phyloP scores from a whole-genome alignment of 2,113 vertebrate species.

The Apodemus sylvaticus region DNA sequence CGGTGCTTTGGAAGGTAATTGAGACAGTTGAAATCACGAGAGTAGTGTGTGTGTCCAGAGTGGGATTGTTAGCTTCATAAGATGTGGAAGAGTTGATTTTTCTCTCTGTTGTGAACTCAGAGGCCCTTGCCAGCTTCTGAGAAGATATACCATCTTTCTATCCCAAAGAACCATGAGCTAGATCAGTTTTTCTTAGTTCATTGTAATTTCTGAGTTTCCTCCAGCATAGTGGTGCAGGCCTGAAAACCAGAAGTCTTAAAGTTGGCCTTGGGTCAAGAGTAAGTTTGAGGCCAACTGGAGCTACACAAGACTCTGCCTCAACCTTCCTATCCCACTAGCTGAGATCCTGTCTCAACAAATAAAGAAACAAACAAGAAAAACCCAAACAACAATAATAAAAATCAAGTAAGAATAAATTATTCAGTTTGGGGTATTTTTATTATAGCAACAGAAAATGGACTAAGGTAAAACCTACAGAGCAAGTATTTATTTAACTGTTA shows the following conservation, averaged over 20 bases:
- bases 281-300: not conserved
- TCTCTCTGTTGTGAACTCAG: not conserved
- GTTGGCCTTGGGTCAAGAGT: not conserved
- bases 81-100: not conserved
- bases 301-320: not conserved
- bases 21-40: not conserved
- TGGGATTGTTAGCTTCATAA: not conserved
- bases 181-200: not conserved
- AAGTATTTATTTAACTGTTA: too few relatives aligned
- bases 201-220: not conserved
- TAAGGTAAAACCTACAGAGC: not conserved
- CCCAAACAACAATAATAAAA: not conserved
- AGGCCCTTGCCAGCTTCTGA: not conserved
- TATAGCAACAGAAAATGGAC: not conserved
- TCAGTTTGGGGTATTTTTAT: not conserved
- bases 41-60: not conserved
- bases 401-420: not conserved
- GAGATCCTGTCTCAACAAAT: not conserved
- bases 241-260: not conserved
- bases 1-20: not conserved
- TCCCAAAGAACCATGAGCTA: not conserved
- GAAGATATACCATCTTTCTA: not conserved
- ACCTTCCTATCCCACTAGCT: not conserved
- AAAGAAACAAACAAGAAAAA: not conserved
- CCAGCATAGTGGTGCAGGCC: not conserved